Percentiles rank a stretch among this genome's conserved stretches.
Evolutionary conservation across 1,140 invertebrate species (phyloP).

Genomic region (Tribolium castaneum): DNA sequence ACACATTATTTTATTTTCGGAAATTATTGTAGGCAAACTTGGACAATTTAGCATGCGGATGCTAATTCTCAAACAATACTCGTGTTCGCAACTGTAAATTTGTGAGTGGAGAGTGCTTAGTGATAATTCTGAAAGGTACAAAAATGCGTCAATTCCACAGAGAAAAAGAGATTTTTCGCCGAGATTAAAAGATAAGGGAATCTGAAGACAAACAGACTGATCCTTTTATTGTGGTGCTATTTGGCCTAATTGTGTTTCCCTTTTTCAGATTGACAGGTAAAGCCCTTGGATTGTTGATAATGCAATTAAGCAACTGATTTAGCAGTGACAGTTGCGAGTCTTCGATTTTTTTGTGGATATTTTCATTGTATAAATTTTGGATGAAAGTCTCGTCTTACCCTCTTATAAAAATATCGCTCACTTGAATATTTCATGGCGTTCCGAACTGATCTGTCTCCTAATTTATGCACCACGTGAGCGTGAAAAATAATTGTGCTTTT

Average conservation of each 20-base stretch:
- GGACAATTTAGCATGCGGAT: background rate
- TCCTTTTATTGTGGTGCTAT: constrained; percentile 4
- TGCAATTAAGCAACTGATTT: background rate
- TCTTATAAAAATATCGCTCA: background rate
- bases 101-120: background rate
- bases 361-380: background rate
- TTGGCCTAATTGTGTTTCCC: background rate
- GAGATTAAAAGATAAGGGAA: background rate
- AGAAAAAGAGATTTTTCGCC: background rate
- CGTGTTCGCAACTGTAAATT: background rate
- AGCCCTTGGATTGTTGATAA: background rate
- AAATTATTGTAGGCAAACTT: background rate
- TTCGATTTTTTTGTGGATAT: background rate
- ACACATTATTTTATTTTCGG: background rate
- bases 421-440: background rate
- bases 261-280: constrained; percentile 13
- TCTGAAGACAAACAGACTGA: background rate
- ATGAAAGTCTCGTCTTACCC: background rate
- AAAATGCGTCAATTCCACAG: background rate
- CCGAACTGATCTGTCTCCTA: background rate
- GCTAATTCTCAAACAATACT: background rate
- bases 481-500: background rate
- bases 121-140: background rate
- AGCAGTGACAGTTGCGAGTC: background rate
- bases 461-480: background rate